Evolutionary conservation across 2,888 invertebrate genomes (phyloP).

Genomic region (Athripsodes cinereus): DNA sequence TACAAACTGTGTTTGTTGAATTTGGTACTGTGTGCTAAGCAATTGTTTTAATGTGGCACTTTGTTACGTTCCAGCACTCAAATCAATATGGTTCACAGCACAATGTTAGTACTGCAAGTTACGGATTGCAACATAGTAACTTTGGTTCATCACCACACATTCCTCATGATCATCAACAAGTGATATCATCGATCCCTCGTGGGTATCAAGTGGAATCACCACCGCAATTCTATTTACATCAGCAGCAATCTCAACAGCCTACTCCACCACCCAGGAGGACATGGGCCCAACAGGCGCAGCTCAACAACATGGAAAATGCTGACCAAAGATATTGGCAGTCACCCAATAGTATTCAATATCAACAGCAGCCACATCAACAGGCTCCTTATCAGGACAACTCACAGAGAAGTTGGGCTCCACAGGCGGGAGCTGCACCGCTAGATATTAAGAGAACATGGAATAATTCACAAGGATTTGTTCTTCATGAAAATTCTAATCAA

Average conservation of each 20-base stretch:
- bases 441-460: slow-evolving; percentile 24
- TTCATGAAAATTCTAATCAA: slow-evolving; percentile 53
- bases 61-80: slow-evolving; percentile 22
- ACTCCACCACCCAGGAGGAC: slow-evolving; percentile 58
- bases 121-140: slow-evolving; percentile 30
- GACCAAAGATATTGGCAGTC: slow-evolving; percentile 41
- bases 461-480: slow-evolving; percentile 55
- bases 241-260: slow-evolving; percentile 47
- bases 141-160: slow-evolving; percentile 51
- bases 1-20: neutral
- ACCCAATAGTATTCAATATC: slow-evolving; percentile 28
- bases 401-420: slow-evolving; percentile 34
- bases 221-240: slow-evolving; percentile 72
- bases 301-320: slow-evolving; percentile 24
- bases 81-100: slow-evolving; percentile 47
- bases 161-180: slow-evolving; percentile 32
- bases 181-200: slow-evolving; percentile 29
- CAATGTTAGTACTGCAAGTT: slow-evolving; percentile 41
- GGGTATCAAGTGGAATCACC: slow-evolving; percentile 34
- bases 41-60: neutral
- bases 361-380: slow-evolving; percentile 34
- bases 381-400: slow-evolving; percentile 39
- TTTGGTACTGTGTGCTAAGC: neutral
- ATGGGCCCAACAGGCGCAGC: slow-evolving; percentile 56
- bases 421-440: neutral